Evolutionary conservation across 2,888 invertebrate genomes (phyloP), one percentile per base, ranked within the genome.

Genomic region (Dasypolia templi): DNA sequence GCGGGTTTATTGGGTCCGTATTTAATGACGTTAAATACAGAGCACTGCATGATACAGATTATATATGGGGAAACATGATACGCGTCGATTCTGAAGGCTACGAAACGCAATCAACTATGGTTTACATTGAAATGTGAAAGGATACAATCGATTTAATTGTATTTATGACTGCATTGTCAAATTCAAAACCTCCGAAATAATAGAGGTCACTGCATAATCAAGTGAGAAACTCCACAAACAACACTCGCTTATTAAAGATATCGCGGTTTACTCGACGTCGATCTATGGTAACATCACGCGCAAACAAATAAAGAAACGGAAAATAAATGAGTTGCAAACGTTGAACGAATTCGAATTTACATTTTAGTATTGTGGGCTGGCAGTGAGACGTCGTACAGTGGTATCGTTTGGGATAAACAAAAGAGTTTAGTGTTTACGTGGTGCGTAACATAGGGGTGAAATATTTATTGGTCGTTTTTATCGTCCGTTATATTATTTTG

Each of bases 401-500:
- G 62, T 61, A 67, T 64, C 61, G 72, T 74, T 62, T 44, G 56
- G 69, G 74, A 76, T 70, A 74, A 85, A 84, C 82, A 82, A 79
- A 82, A 81, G 74, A 83, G 75, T 81, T 72, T 65, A 76, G 73
- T 76, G 77, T 86, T 76, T 68, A 77, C 82, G 81, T 78, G 75
- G 78, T 72, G 86, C 84, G 84, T 87, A 91, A 88, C 88, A 91
- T 92, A 91, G 92, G 93, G 93, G 93, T 77, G 87, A 89, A 87
- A 90, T 92, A 91, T 92, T 92, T 92, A 92, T 92, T 91, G 90
- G 88, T 88, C 82, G 87, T 91, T 91, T 91, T 91, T 89, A 91
- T 90, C 83, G 88, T 88, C 83, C 85, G 86, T 77, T 81, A 87
- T 89, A 89, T 89, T n/a, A n/a, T n/a, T n/a, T 88, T 86, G 90